A percentile compares a stretch with the other conserved stretches of the same genome.
phyloP scores from a whole-genome alignment of 2,797 vertebrate species.

The Hybognathus amarus region DNA sequence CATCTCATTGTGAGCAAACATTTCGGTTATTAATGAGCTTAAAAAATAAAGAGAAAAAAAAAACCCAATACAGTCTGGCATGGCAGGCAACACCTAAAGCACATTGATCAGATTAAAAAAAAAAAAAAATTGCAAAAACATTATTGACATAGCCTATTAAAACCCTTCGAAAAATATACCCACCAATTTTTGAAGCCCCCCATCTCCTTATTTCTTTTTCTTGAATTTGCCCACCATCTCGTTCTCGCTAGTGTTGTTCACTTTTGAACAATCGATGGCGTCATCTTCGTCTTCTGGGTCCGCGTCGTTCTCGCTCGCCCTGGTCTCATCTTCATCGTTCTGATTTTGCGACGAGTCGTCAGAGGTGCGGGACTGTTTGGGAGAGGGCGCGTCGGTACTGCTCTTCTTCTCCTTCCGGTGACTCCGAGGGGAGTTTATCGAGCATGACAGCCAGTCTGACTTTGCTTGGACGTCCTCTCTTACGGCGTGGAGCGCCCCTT shows the following conservation, averaged over 20 bases:
- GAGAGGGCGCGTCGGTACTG: background rate
- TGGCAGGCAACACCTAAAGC: conserved; percentile 23
- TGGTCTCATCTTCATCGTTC: conserved; percentile 2
- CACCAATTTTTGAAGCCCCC: conserved; percentile 33
- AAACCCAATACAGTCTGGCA: conserved; percentile 12
- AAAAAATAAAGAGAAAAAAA: background rate
- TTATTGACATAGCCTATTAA: conserved; percentile 33
- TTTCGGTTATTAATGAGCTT: background rate
- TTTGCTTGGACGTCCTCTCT: conserved; percentile 56
- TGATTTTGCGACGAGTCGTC: conserved; percentile 40
- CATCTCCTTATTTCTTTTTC: conserved; percentile 49
- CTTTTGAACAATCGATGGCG: conserved; percentile 26
- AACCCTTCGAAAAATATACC: conserved; percentile 58
- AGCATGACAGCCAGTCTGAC: conserved; percentile 22
- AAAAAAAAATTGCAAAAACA: background rate
- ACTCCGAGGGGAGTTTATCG: conserved; percentile 1
- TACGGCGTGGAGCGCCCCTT: conserved; percentile 23
- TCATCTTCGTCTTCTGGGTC: conserved; percentile 4
- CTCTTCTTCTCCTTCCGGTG: conserved; percentile 16
- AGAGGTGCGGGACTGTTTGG: conserved; percentile 59
- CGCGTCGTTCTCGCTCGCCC: conserved; percentile 24
- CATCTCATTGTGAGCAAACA: conserved; percentile 22
- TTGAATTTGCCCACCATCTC: conserved; percentile 49
- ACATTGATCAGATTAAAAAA: background rate
- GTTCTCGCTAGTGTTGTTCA: conserved; percentile 19